Conservation (phyloP, 2,113 vertebrate genomes). For the Ptychochromis oligacanthus region DNA sequence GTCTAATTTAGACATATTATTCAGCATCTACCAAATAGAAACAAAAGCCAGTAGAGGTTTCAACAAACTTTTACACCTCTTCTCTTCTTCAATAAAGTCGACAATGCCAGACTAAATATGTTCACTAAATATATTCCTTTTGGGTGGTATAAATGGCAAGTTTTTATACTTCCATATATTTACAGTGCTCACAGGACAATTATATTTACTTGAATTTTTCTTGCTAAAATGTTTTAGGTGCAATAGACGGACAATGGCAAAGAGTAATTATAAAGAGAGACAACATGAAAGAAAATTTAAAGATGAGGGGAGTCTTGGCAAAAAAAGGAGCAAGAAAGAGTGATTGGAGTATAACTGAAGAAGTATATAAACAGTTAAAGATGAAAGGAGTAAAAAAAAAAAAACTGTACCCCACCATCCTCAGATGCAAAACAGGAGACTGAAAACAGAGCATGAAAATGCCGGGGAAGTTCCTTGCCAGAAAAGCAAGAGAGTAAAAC, state of each 20-base stretch:
- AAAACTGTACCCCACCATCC: slow-evolving; percentile 27
- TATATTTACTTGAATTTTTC: not conserved
- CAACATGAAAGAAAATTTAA: slow-evolving; percentile 51
- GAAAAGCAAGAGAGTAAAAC: slow-evolving; percentile 43
- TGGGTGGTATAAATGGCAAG: not conserved
- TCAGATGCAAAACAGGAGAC: slow-evolving; percentile 34
- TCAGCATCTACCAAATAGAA: not conserved
- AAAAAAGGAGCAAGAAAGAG: slow-evolving; percentile 24
- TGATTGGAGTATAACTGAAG: slow-evolving; percentile 31
- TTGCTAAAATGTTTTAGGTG: not conserved
- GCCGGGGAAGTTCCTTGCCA: slow-evolving; percentile 31
- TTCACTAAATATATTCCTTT: not conserved
- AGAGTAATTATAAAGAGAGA: slow-evolving; percentile 50
- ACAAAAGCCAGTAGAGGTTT: slow-evolving; percentile 31
- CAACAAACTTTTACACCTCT: slow-evolving; percentile 24
- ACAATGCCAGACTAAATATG: slow-evolving; percentile 26
- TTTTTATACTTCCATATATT: not conserved
- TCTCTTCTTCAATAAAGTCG: slow-evolving; percentile 33
- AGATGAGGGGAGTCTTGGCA: slow-evolving; percentile 32
- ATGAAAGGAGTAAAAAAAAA: slow-evolving; percentile 39
- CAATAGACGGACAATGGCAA: slow-evolving; percentile 35
- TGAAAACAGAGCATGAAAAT: slow-evolving; percentile 64
- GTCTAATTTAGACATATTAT: slow-evolving; percentile 4
- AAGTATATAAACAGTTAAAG: slow-evolving; percentile 25
- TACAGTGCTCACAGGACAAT: not conserved